These are phyloP conservation scores for Acromyrmex echinatior DNA, from an alignment of 1,140 invertebrate genomes.

Conservation along the genomic window DNA sequence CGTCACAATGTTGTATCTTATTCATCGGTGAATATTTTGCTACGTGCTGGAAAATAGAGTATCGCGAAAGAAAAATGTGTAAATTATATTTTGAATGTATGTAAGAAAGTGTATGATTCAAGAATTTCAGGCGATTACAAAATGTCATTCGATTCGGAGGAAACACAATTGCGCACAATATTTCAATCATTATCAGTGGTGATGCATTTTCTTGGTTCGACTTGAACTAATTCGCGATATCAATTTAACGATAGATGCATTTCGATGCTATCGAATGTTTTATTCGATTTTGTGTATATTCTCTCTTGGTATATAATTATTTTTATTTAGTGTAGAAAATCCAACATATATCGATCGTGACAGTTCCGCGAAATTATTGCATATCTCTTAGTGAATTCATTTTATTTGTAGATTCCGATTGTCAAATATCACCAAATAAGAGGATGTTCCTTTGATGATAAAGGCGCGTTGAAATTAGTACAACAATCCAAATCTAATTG, in stretches of 20 bases:
- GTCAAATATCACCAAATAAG: slow-evolving; percentile 49
- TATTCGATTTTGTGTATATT: not conserved
- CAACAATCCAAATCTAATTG: slow-evolving; percentile 65
- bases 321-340: slow-evolving; percentile 14
- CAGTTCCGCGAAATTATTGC: slow-evolving; percentile 14
- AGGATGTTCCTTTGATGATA: slow-evolving; percentile 48
- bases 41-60: not conserved
- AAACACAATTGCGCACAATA: slow-evolving; percentile 1
- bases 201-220: not conserved
- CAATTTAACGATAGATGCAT: not conserved
- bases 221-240: slow-evolving; percentile 4
- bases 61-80: slow-evolving; percentile 27
- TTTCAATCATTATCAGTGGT: not conserved
- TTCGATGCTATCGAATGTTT: not conserved
- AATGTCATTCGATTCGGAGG: not conserved
- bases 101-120: not conserved
- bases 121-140: not conserved
- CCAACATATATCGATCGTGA: not conserved
- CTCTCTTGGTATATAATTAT: not conserved
- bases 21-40: slow-evolving; percentile 49
- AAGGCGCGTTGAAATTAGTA: slow-evolving; percentile 62
- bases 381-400: slow-evolving; percentile 36
- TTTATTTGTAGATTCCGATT: slow-evolving; percentile 18
- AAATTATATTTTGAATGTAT: slow-evolving; percentile 19
- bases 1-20: slow-evolving; percentile 57